These are phyloP conservation scores for Acanthosoma haemorrhoidale DNA, from an alignment of 2,888 invertebrate genomes.

Conservation along the genomic window DNA sequence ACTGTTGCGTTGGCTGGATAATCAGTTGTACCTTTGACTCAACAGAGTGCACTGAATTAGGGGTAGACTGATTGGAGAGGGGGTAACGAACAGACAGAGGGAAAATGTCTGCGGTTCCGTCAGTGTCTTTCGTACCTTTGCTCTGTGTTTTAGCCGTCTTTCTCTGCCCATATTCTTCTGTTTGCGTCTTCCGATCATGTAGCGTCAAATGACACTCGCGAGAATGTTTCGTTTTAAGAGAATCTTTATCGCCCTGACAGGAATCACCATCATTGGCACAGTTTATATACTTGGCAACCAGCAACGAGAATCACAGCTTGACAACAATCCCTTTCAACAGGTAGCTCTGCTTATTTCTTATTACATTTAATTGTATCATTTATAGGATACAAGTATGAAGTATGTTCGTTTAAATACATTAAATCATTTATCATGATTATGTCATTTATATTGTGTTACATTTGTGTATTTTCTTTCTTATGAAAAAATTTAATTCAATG, in stretches of 20 bases:
- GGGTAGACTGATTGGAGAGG: too few species aligned
- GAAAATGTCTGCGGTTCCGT: constrained; percentile 6
- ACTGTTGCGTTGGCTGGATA: too few species aligned
- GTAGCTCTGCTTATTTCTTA: too few species aligned
- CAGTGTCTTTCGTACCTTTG: not conserved
- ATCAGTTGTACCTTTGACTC: too few species aligned
- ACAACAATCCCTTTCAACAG: not conserved
- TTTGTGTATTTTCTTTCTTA: too few species aligned
- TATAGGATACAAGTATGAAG: too few species aligned
- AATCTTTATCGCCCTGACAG: constrained; percentile 44
- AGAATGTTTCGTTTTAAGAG: constrained; percentile 40
- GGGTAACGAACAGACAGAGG: not conserved
- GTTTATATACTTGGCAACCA: not conserved
- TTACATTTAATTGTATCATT: too few species aligned
- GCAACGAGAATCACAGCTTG: not conserved
- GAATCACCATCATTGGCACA: not conserved
- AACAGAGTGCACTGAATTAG: too few species aligned
- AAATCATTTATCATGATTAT: too few species aligned
- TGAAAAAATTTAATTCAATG: too few species aligned
- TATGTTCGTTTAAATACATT: too few species aligned
- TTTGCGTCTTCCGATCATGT: not conserved
- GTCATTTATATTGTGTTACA: too few species aligned
- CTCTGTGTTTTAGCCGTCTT: not conserved
- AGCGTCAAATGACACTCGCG: constrained; percentile 21
- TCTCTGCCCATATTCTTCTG: not conserved